phyloP scores from a whole-genome alignment of 1,140 invertebrate genomes.

The Armadillidium nasatum region DNA sequence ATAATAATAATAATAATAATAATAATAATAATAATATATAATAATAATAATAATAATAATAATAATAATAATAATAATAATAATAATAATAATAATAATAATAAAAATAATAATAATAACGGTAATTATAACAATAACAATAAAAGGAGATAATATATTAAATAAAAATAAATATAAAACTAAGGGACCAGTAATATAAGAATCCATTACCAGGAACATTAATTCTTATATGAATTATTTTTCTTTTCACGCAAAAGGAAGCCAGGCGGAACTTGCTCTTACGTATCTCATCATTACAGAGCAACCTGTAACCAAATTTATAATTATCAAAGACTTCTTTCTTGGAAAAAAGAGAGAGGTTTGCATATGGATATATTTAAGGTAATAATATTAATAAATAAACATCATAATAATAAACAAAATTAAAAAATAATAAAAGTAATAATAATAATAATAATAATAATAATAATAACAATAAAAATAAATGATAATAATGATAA shows the following conservation, averaged over 20 bases:
- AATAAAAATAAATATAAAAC: no score
- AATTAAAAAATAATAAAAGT: neutral
- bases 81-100: no score
- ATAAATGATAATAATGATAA: neutral
- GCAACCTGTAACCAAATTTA: constrained; percentile 78
- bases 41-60: no score
- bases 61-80: no score
- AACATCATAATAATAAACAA: neutral
- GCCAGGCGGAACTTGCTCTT: constrained; percentile 68
- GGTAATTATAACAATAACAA: no score
- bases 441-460: neutral
- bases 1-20: no score
- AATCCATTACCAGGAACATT: no score
- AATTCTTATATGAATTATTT: no score
- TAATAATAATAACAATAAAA: neutral
- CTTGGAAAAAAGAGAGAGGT: constrained; percentile 73
- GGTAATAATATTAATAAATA: constrained; percentile 50
- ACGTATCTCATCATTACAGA: constrained; percentile 71
- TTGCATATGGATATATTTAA: constrained; percentile 83
- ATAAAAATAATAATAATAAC: no score
- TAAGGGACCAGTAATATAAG: no score
- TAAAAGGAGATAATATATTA: no score
- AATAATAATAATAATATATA: no score
- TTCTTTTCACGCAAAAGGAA: constrained; percentile 56
- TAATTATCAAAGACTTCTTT: constrained; percentile 77